Evolutionary conservation across 1,140 invertebrate genomes (phyloP).

Genomic region (Rhagoletis zephyria): DNA sequence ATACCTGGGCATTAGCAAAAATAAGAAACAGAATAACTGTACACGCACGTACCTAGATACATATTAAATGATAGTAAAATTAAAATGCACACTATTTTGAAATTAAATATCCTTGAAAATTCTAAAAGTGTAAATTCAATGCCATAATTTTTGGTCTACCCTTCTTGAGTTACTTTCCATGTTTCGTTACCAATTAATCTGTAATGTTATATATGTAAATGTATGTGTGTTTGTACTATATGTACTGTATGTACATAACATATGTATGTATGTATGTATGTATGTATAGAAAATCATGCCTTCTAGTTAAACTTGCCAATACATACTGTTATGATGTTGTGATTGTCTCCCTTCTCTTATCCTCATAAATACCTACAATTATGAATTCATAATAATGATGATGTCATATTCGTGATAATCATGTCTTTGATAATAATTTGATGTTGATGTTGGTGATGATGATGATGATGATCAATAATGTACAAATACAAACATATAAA

Average conservation of each 20-base stretch:
- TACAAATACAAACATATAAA: constrained; percentile 27
- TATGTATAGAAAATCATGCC: constrained; percentile 40
- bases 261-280: background rate
- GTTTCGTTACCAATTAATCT: background rate
- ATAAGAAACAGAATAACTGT: too few relatives aligned
- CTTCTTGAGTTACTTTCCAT: background rate
- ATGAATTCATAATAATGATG: constrained; percentile 43
- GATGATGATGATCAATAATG: constrained; percentile 16
- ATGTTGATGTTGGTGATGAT: background rate
- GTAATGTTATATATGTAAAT: constrained; percentile 11
- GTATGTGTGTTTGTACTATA: background rate
- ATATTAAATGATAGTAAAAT: too few relatives aligned
- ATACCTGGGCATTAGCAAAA: too few relatives aligned
- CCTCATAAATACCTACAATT: background rate
- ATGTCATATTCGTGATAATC: constrained; percentile 40
- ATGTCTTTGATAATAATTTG: constrained; percentile 29
- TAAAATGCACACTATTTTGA: too few relatives aligned
- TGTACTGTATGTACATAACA: background rate
- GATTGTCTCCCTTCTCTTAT: constrained; percentile 42
- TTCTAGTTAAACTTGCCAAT: constrained; percentile 34
- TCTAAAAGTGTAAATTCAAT: background rate
- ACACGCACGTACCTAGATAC: too few relatives aligned
- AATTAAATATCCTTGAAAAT: too few relatives aligned
- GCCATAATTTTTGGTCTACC: background rate
- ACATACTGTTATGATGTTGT: constrained; percentile 1